Conservation (phyloP, 1,140 invertebrate genomes). For the Tetramorium simillimum region DNA sequence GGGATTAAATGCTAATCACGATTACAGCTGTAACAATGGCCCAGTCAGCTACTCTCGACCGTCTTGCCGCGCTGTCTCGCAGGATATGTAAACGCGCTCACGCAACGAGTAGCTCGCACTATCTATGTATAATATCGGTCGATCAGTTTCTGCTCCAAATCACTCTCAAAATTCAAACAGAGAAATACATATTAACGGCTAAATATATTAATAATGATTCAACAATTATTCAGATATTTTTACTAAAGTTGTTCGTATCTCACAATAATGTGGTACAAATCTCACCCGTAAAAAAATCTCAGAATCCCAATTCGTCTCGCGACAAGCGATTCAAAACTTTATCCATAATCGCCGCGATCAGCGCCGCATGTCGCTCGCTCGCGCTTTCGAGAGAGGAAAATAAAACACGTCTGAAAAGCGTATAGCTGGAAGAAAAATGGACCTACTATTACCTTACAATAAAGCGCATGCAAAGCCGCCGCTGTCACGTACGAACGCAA, state of each 20-base stretch:
- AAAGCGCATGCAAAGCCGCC: neutral
- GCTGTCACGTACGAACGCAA: conserved; percentile 8
- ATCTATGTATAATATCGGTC: neutral
- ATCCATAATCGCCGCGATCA: neutral
- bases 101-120: conserved; percentile 2
- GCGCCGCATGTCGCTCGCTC: neutral
- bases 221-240: neutral
- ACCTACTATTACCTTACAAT: conserved; percentile 11
- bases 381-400: neutral
- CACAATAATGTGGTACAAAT: neutral
- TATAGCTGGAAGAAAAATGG: neutral
- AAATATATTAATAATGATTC: neutral
- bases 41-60: conserved; percentile 30
- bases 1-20: conserved; percentile 55
- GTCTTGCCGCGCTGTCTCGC: conserved; percentile 29
- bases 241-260: neutral
- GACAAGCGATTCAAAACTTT: neutral
- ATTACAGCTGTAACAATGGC: conserved; percentile 50
- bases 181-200: neutral
- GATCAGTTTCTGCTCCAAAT: conserved; percentile 1
- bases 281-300: neutral
- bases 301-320: neutral
- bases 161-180: neutral
- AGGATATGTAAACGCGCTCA: conserved; percentile 18
- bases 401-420: neutral